phyloP scores from a whole-genome alignment of 2,797 vertebrate genomes.

The Hoplostethus mediterraneus region DNA sequence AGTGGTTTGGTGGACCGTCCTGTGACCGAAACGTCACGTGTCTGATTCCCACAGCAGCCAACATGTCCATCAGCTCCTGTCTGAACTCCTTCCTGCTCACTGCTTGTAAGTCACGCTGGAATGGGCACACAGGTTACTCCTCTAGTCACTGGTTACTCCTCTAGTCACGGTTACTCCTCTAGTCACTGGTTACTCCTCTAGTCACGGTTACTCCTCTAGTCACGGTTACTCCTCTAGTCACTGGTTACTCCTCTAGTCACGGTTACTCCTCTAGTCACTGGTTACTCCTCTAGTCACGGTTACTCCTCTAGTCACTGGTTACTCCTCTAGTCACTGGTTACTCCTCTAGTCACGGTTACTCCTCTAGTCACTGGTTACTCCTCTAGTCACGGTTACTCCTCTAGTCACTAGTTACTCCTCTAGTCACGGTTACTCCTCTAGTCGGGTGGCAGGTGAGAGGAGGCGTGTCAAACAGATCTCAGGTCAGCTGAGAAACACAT shows the following conservation, averaged over 20 bases:
- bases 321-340: too few relatives aligned
- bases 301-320: too few relatives aligned
- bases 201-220: too few relatives aligned
- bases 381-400: not conserved
- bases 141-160: not conserved
- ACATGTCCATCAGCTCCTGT: not conserved
- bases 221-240: not conserved
- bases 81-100: not conserved
- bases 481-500: slow-evolving; percentile 43
- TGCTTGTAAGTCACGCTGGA: not conserved
- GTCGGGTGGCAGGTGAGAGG: slow-evolving; percentile 16
- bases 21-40: slow-evolving; percentile 3
- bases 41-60: slow-evolving; percentile 9
- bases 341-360: too few relatives aligned
- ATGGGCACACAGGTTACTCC: too few relatives aligned
- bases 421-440: not conserved
- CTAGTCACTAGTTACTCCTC: not conserved
- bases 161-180: too few relatives aligned
- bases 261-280: not conserved
- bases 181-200: too few relatives aligned
- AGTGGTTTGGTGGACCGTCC: slow-evolving; percentile 16
- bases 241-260: not conserved
- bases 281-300: too few relatives aligned
- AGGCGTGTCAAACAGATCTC: slow-evolving; percentile 33
- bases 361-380: not conserved